Evolutionary conservation across 2,888 invertebrate species (phyloP), one percentile per base, ranked within the genome.

Genomic region (Entomobrya multifasciata): DNA sequence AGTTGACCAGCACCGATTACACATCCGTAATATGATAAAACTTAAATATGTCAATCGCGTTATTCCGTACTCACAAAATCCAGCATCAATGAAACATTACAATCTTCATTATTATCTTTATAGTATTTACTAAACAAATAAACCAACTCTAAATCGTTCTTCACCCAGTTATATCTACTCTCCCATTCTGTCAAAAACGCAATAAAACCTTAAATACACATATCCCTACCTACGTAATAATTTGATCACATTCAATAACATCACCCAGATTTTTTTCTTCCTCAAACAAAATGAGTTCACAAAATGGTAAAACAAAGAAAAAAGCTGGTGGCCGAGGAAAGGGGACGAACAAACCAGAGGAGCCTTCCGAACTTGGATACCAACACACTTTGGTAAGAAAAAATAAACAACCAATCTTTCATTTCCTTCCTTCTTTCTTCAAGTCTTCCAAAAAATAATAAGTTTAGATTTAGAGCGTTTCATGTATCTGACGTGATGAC

Each of bases 381-480:
- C 95, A 95, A 92, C 95, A 95, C 91, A 95, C 95, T 62, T 94
- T 95, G 94, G 95, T 95, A 91, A 95, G 95, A 94, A 60, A n/a
- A n/a, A 55, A 52, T 86, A 44, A 57, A 36, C 30, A 57, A n/a
- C n/a, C n/a, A 13, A 77, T 60, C 25, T 55, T 55, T 77, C 77
- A 57, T 22, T n/a, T 70, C 47, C 70, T 1, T 22, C 44, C 36
- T 65, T 65, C 11, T 65, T 65, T n/a, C 62, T 30, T 65, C n/a
- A 17, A n/a, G 27, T 60, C 60, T 60, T 25, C 22, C 25, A 13
- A 4, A 25, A n/a, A n/a, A n/a, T n/a, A n/a, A 60, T 1, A 20
- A 55, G 55, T 55, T 2, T 55, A 55, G 55, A 20, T 20, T 55
- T 20, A 20, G 10, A 20, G 1, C 6, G 20, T 20, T 2, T 55